Base-by-base conservation (phyloP, 2,888 invertebrate species). In the Pachliopta kotzebuea region DNA sequence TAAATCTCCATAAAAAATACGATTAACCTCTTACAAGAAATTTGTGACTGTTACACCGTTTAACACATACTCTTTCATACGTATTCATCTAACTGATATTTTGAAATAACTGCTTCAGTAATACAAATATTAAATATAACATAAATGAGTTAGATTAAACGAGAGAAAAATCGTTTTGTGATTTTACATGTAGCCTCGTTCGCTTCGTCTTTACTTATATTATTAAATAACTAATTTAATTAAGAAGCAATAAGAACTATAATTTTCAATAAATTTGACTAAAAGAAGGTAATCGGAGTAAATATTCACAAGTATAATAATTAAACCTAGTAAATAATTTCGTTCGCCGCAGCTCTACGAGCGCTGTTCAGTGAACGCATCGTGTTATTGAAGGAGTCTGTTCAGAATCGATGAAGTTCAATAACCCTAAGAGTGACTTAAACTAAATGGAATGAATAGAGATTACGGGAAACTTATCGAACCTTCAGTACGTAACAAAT, bases 221-320 rank as follows among this genome's bases (percentile, higher is more conserved):
- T 77, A 78, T 74, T 75, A 79, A 76, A 76, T 81, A 83, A 75
- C 76, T 83, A 82, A 79, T 71, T 80, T 74, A 80, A 80, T 79
- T n/a, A 83, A 79, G 83, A 69, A 74, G 72, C 73, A 77, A 76
- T 77, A 74, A 81, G 85, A 83, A 78, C 72, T 74, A 81, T 77
- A 72, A 72, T 71, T 72, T 72, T 52, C 57, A 68, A 70, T 70
- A 69, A 78, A 79, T 80, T 83, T 89, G 89, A 90, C 88, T 89
- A 88, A 81, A 84, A 84, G 78, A 85, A 88, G 87, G 87, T 88
- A 89, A 90, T 88, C 87, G 81, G 80, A 86, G 88, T 88, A 86
- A 84, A 76, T 75, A 81, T 81, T 84, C 82, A 81, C 79, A 81
- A 70, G 72, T 72, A 56, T 53, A 37, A n/a, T 45, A 37, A 26